Evolutionary conservation across 2,113 vertebrate species (phyloP), one percentile per base, ranked within the genome.

Genomic region (Eretmochelys imbricata): DNA sequence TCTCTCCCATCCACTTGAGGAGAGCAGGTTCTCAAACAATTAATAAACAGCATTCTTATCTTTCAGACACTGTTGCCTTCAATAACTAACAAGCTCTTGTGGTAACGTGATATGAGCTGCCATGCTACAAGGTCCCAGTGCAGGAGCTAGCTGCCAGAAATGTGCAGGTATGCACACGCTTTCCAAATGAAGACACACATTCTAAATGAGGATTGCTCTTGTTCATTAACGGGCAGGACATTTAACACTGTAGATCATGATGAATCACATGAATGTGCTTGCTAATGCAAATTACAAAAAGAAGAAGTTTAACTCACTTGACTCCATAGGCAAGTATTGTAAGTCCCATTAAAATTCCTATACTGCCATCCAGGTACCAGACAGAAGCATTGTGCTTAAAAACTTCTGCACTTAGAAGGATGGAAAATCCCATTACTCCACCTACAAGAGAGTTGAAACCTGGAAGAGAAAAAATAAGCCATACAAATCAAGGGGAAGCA

Each of bases 391-490:
- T 97, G 84, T 99, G 98, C 96, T 99, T 99, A 97, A 99, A 99
- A 81, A 99, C 99, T 92, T 99, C 99, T 0, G 99, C 99, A 0
- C 99, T 99, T 86, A 99, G 98, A 16, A 99, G 99, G 93, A 99
- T 99, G 89, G 99, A 99, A 98, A 99, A 99, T 83, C 99, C 99
- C 99, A 99, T 99, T 92, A 99, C 96, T 3, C 99, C 99, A 8
- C 99, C 99, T 69, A 99, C 99, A 83, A 99, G 97, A 90, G 99
- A 99, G 98, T 99, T 99, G 96, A 99, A 99, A 82, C 99, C 99
- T 99, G 95, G 13, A 96, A 94, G 24, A 27, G 38, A 13, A 89
- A 50, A 55, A 29, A 1, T 95, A 0, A 25, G 8, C 8, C 2
- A 25, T 62, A 90, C 92, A 82, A 94, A 76, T 90, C 46, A 81